A percentile compares a stretch with the other conserved stretches of the same genome.
Evolutionary conservation across 2,113 vertebrate species (phyloP).

Genomic region (Oxygymnocypris stewartii): DNA sequence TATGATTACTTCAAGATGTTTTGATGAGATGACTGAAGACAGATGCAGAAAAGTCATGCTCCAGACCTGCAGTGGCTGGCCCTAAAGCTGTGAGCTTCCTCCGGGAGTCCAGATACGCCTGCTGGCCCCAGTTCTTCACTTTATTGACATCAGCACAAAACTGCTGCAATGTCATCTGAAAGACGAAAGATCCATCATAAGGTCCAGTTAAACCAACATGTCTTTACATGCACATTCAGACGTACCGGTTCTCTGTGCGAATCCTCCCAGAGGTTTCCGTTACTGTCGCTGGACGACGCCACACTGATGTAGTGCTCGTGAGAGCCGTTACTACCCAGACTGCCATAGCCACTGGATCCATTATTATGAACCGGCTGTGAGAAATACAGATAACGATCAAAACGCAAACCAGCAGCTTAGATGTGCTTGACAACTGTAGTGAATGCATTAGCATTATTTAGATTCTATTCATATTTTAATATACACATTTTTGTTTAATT

Average conservation of each 20-base stretch:
- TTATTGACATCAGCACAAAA: conserved; percentile 81
- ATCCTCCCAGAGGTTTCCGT: conserved; percentile 77
- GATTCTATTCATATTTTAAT: background rate
- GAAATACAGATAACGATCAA: background rate
- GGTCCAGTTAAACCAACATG: background rate
- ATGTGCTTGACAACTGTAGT: background rate
- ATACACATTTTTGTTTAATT: background rate
- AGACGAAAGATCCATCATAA: background rate
- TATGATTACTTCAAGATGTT: background rate
- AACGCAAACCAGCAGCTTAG: background rate
- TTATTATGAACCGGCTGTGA: conserved; percentile 82
- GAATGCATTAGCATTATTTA: background rate
- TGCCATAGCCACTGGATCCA: conserved; percentile 86
- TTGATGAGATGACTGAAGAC: background rate
- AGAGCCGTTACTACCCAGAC: conserved; percentile 84
- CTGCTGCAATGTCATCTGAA: conserved; percentile 81
- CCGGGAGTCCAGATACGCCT: conserved; percentile 75
- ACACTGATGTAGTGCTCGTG: conserved; percentile 83
- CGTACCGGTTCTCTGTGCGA: conserved; percentile 71
- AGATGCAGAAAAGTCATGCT: background rate
- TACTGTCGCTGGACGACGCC: conserved; percentile 85
- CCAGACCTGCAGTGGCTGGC: conserved; percentile 64
- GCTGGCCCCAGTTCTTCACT: conserved; percentile 81
- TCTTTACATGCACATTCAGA: background rate
- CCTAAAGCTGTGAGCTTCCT: conserved; percentile 62